Evolutionary conservation across 2,888 invertebrate genomes (phyloP).

Genomic region (Tupiocoris notatus): DNA sequence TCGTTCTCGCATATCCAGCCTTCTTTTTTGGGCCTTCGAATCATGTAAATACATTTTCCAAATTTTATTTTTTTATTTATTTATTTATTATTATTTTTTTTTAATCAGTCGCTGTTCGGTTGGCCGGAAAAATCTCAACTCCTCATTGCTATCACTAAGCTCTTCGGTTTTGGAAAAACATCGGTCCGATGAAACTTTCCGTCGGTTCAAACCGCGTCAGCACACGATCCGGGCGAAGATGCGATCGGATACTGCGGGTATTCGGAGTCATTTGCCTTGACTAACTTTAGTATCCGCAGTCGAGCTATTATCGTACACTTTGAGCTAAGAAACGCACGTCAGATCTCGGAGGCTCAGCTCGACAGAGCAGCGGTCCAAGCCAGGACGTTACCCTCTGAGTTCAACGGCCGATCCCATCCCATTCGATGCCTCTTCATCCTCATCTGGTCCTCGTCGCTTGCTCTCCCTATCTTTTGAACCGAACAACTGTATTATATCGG

Average conservation of each 20-base stretch:
- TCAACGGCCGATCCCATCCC: slow-evolving; percentile 30
- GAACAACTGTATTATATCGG: neutral
- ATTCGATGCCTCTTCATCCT: slow-evolving; percentile 3
- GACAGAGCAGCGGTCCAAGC: neutral
- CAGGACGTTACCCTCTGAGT: slow-evolving; percentile 35
- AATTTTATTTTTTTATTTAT: too few relatives aligned
- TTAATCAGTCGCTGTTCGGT: too few relatives aligned
- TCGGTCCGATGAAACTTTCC: too few relatives aligned
- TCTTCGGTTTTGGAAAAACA: too few relatives aligned
- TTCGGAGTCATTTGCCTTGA: neutral
- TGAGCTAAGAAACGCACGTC: neutral
- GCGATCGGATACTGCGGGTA: neutral
- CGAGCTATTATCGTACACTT: neutral
- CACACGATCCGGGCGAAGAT: too few relatives aligned
- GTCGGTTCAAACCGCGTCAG: too few relatives aligned
- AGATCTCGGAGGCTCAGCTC: neutral
- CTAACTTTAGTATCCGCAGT: neutral
- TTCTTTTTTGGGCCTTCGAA: too few relatives aligned
- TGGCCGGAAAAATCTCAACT: too few relatives aligned
- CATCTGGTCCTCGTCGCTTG: neutral
- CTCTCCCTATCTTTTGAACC: neutral
- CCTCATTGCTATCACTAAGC: too few relatives aligned
- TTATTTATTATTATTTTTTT: too few relatives aligned
- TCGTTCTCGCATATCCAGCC: too few relatives aligned
- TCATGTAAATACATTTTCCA: too few relatives aligned